Conservation (phyloP, 1,140 invertebrate species). For the Zeugodacus cucurbitae region DNA sequence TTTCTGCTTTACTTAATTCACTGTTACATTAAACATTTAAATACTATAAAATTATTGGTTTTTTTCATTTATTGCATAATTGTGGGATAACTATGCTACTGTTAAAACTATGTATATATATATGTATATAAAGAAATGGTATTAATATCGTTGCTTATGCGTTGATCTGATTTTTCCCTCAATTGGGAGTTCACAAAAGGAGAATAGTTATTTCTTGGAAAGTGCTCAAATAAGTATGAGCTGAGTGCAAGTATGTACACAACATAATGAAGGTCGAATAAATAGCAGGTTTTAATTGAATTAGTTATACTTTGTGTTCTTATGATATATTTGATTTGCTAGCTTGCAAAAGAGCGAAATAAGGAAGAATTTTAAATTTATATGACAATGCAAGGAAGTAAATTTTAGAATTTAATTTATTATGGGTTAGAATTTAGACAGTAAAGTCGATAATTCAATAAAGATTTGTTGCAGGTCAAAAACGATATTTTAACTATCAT, state of each 20-base stretch:
- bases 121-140: not conserved
- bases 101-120: not conserved
- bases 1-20: not conserved
- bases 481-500: too few species aligned
- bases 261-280: not conserved
- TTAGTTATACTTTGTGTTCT: too few species aligned
- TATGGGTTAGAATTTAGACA: too few species aligned
- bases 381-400: too few species aligned
- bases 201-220: not conserved
- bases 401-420: too few species aligned
- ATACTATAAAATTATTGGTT: slow-evolving; percentile 10
- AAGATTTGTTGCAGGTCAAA: too few species aligned
- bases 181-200: slow-evolving; percentile 13
- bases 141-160: slow-evolving; percentile 30
- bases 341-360: too few species aligned
- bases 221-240: not conserved
- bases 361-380: too few species aligned
- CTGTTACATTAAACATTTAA: slow-evolving; percentile 18
- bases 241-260: not conserved
- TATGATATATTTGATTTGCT: too few species aligned
- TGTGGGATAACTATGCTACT: not conserved
- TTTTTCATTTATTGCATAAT: slow-evolving; percentile 7
- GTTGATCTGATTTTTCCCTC: not conserved
- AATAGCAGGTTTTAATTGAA: not conserved
- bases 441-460: too few species aligned